These are phyloP conservation scores for Hapalemur alaotrensis DNA, from an alignment of 2,797 vertebrate genomes.

Conservation along the genomic window DNA sequence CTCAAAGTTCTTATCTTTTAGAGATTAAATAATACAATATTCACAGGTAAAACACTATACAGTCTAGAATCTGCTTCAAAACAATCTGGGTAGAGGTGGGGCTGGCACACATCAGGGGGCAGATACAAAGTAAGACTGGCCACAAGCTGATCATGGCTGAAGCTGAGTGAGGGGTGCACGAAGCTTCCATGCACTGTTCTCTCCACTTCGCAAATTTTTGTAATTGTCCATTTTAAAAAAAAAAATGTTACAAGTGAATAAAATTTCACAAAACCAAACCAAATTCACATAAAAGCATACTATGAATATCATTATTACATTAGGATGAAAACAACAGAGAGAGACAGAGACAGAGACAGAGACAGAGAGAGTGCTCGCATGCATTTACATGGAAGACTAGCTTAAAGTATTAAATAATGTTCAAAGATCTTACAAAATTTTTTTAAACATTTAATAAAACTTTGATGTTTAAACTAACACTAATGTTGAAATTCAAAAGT, in stretches of 20 bases:
- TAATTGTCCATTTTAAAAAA: background rate
- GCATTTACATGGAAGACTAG: background rate
- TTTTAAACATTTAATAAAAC: background rate
- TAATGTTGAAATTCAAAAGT: background rate
- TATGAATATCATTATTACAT: background rate
- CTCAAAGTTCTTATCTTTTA: background rate
- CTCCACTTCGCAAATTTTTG: background rate
- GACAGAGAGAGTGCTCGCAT: background rate
- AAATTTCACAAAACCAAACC: background rate
- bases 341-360: background rate
- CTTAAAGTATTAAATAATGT: background rate
- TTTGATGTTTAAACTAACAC: background rate
- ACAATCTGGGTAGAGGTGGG: accelerated
- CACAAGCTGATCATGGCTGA: accelerated
- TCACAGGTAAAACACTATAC: background rate
- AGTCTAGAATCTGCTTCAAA: background rate
- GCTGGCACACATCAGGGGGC: accelerated
- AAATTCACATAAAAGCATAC: background rate
- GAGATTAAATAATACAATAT: background rate
- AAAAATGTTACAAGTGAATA: background rate
- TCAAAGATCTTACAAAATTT: no score
- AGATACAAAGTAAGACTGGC: accelerated
- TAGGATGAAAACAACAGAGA: background rate
- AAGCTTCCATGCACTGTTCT: accelerated
- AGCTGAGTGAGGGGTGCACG: accelerated